Evolutionary conservation across 1,140 invertebrate species (phyloP).

Genomic region (Orius insidiosus): DNA sequence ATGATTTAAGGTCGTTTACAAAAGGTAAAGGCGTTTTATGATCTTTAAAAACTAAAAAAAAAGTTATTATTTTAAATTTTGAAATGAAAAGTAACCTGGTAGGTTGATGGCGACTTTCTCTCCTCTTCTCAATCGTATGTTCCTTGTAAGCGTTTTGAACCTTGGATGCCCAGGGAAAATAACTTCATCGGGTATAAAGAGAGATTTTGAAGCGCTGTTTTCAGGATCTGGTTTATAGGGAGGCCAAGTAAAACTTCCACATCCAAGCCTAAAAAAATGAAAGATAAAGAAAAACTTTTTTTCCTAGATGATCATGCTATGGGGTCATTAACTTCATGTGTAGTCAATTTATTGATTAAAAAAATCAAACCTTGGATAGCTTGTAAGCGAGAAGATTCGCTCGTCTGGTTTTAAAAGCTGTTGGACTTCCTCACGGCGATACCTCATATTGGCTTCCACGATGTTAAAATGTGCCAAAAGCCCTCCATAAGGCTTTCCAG

Average conservation of each 20-base stretch:
- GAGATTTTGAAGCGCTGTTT: slow-evolving; percentile 58
- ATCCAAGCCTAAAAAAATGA: slow-evolving; percentile 51
- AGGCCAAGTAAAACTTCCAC: slow-evolving; percentile 77
- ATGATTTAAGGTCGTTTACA: slow-evolving; percentile 43
- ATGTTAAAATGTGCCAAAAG: slow-evolving; percentile 91
- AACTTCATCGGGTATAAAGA: slow-evolving; percentile 91
- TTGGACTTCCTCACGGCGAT: slow-evolving; percentile 70
- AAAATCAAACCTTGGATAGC: slow-evolving; percentile 65
- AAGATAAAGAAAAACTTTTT: slow-evolving; percentile 4
- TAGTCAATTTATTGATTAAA: background rate
- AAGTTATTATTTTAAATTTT: slow-evolving; percentile 9
- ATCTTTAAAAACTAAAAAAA: slow-evolving; percentile 71
- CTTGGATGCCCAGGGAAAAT: slow-evolving; percentile 89
- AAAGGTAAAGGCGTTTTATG: slow-evolving; percentile 56
- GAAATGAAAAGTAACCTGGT: slow-evolving; percentile 41
- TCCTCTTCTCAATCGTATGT: slow-evolving; percentile 77
- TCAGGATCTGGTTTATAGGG: slow-evolving; percentile 46
- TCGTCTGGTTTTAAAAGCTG: slow-evolving; percentile 62
- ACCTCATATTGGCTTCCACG: slow-evolving; percentile 93
- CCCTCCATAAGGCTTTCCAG: slow-evolving; percentile 86
- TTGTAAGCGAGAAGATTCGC: slow-evolving; percentile 73
- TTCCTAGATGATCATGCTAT: background rate
- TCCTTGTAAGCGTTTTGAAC: slow-evolving; percentile 85
- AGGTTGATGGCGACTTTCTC: slow-evolving; percentile 94
- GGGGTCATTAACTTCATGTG: background rate